phyloP scores from a whole-genome alignment of 2,113 vertebrate species.

The Zosterops borbonicus region DNA sequence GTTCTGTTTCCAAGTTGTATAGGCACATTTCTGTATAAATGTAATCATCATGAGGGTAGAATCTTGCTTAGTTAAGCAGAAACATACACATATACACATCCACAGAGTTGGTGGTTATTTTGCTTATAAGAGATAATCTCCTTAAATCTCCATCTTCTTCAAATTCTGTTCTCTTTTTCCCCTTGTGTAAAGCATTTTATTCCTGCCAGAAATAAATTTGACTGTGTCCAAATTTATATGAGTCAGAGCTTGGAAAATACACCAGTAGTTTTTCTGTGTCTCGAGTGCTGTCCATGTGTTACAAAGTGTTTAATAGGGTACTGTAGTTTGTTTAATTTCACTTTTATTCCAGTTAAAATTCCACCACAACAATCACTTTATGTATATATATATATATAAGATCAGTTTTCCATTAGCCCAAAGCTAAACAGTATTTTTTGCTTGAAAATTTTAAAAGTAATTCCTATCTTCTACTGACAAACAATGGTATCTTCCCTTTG shows the following conservation, averaged over 20 bases:
- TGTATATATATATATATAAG: background rate
- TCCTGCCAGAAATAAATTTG: conserved; percentile 28
- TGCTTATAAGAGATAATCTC: background rate
- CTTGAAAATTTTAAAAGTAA: background rate
- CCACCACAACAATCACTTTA: background rate
- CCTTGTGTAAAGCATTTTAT: background rate
- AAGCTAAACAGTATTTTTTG: background rate
- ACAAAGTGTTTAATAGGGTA: conserved; percentile 8
- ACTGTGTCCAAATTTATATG: conserved; percentile 26
- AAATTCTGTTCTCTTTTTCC: background rate
- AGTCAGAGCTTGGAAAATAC: conserved; percentile 40
- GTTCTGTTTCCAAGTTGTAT: background rate
- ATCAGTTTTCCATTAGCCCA: background rate
- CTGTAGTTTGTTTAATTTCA: conserved; percentile 23
- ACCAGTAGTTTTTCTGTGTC: conserved; percentile 13
- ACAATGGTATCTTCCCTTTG: background rate
- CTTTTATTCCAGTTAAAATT: conserved; percentile 25
- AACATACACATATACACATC: background rate
- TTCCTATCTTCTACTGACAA: background rate
- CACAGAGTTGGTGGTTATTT: background rate
- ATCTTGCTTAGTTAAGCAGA: background rate
- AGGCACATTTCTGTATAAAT: background rate
- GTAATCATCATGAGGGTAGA: background rate
- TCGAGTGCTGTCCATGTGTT: conserved; percentile 26
- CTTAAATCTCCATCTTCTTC: background rate